phyloP scores from a whole-genome alignment of 2,888 invertebrate species.

The Melitaea athalia region DNA sequence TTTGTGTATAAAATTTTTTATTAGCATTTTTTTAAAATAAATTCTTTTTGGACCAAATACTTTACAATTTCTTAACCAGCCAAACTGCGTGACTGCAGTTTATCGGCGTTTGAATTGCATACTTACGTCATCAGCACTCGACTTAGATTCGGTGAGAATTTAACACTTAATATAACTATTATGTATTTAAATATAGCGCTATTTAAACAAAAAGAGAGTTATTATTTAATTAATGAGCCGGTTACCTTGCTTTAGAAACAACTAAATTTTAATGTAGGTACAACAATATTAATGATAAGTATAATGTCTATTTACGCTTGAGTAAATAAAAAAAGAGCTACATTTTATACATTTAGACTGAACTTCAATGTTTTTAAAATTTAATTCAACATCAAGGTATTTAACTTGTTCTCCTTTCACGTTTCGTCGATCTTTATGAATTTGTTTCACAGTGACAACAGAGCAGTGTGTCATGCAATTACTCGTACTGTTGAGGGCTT shows the following conservation, averaged over 20 bases:
- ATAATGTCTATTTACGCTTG: conserved; percentile 7
- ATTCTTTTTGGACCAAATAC: no score
- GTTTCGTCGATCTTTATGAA: conserved; percentile 12
- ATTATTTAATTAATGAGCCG: not conserved
- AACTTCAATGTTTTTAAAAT: conserved; percentile 21
- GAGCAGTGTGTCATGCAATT: conserved; percentile 20
- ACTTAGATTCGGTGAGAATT: conserved; percentile 15
- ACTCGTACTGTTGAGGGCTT: conserved; percentile 14
- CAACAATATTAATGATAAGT: not conserved
- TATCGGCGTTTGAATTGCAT: not conserved
- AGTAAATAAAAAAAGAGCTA: not conserved
- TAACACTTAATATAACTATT: not conserved
- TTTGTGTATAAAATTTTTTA: not conserved
- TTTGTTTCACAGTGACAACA: conserved; percentile 8
- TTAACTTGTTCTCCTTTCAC: conserved; percentile 24
- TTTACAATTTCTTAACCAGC: no score
- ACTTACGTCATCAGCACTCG: conserved; percentile 10
- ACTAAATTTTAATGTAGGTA: not conserved
- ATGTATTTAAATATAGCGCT: not conserved
- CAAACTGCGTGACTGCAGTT: no score
- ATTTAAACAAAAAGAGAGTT: not conserved
- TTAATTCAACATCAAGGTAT: conserved; percentile 23
- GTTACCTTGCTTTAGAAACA: not conserved
- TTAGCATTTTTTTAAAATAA: not conserved
- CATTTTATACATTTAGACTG: conserved; percentile 1